Base-by-base conservation (phyloP, 2,113 vertebrate genomes). In the Ursus arctos region DNA sequence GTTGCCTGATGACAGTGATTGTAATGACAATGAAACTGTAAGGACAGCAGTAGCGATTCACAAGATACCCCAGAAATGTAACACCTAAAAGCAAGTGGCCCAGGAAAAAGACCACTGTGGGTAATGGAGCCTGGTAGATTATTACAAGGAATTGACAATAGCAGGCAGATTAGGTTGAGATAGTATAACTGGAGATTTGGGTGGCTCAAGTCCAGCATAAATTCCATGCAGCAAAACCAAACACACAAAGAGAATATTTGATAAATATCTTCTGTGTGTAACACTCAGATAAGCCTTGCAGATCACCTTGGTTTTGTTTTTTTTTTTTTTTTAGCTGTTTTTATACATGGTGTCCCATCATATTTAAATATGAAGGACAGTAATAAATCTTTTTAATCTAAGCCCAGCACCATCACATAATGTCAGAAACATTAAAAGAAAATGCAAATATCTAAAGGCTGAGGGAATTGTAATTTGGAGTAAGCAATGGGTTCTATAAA, bases 391-490 rank as follows among this genome's bases (percentile, higher is more conserved):
- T n/a, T n/a, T 84, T 49, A 84, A 76, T 82, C 43, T 57, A 82
- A 91, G 9, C 7, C 86, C n/a, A 61, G 43, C 36, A 53, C 71
- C 59, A 49, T 84, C 43, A 84, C 71, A 69, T 76, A 77, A 90
- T 55, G 81, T 92, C 91, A 89, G 92, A 87, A 77, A 81, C 61
- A 91, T 33, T 83, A 61, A 90, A 85, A 95, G 67, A 88, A 94
- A 93, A 92, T 80, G 86, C 55, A 90, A 69, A 89, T 79, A 79
- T 80, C 69, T 83, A 65, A 95, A 87, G 51, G 83, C 55, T 36
- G 53, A 59, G 69, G 59, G 65, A 89, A 97, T 36, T 67, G 7
- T 65, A 92, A 95, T 96, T 94, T 96, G 92, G 67, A 94, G 71
- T 57, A 92, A 87, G 89, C 86, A 79, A 22, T 49, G 61, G 15